phyloP scores from a whole-genome alignment of 2,113 vertebrate species.

The Pithys albifrons region DNA sequence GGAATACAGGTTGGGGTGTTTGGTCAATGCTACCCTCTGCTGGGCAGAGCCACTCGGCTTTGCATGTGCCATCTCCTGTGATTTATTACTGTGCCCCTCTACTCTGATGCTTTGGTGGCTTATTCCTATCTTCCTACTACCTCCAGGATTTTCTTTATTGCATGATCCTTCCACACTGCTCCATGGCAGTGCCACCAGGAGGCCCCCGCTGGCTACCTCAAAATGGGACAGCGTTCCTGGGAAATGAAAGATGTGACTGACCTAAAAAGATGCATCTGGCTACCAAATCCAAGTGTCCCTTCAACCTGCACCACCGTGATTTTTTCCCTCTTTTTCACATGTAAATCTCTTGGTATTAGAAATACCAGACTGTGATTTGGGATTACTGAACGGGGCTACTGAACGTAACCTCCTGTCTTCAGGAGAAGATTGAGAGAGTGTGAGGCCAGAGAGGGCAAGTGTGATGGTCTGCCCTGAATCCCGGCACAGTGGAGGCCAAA shows the following conservation, averaged over 20 bases:
- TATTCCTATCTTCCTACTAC: not conserved
- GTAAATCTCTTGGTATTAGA: not conserved
- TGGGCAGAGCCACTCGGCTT: not conserved
- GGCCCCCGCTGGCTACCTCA: not conserved
- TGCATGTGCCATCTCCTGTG: not conserved
- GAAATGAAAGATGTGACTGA: not conserved
- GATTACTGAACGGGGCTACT: not conserved
- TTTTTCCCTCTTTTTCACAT: not conserved
- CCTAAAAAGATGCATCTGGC: not conserved
- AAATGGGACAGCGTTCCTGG: not conserved
- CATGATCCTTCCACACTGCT: accelerated
- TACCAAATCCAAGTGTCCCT: not conserved
- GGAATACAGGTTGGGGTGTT: not conserved
- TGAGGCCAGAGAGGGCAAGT: not conserved
- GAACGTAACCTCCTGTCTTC: not conserved
- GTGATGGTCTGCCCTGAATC: not conserved
- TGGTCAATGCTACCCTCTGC: conserved; percentile 57
- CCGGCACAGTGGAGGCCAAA: not conserved
- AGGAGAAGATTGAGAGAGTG: not conserved
- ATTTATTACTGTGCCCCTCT: not conserved
- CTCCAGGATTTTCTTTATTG: not conserved
- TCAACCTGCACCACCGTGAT: accelerated
- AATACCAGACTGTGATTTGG: not conserved
- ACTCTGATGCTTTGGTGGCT: not conserved
- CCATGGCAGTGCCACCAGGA: not conserved